Conservation (phyloP, 2,888 invertebrate genomes). For the Orthosia cruda region DNA sequence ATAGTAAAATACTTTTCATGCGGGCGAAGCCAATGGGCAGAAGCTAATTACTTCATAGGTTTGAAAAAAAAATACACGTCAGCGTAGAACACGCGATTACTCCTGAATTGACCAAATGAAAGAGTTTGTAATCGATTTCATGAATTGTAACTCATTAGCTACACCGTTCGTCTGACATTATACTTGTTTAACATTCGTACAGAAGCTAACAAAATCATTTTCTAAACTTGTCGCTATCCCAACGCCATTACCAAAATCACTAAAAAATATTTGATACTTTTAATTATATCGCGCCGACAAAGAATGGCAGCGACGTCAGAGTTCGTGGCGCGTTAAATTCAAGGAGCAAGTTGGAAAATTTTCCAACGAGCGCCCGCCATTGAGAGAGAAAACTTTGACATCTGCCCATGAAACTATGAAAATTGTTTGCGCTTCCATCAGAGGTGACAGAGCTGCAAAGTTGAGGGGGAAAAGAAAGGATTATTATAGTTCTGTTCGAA, state of each 20-base stretch:
- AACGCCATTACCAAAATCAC: constrained; percentile 4
- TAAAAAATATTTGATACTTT: constrained; percentile 46
- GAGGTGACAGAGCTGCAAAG: constrained; percentile 52
- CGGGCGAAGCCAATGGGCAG: too few relatives aligned
- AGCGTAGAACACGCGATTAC: too few relatives aligned
- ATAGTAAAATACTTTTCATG: too few relatives aligned
- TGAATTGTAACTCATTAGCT: too few relatives aligned
- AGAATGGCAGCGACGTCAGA: constrained; percentile 49
- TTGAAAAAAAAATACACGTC: too few relatives aligned
- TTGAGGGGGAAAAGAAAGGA: constrained; percentile 40
- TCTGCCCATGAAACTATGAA: constrained; percentile 73
- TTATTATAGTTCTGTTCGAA: constrained; percentile 17
- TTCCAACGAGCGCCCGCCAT: constrained; percentile 53
- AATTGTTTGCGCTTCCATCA: constrained; percentile 69
- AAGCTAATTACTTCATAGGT: too few relatives aligned
- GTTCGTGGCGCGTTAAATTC: constrained; percentile 68
- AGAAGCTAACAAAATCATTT: not conserved
- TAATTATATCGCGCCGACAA: constrained; percentile 42
- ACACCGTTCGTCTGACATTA: not conserved
- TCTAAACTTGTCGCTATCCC: not conserved
- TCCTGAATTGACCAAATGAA: too few relatives aligned
- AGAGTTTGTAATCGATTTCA: too few relatives aligned
- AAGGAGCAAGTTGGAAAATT: constrained; percentile 67
- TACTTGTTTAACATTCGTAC: too few relatives aligned
- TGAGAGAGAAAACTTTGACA: constrained; percentile 70